phyloP scores from a whole-genome alignment of 2,888 invertebrate species.

The Physocephala rufipes region DNA sequence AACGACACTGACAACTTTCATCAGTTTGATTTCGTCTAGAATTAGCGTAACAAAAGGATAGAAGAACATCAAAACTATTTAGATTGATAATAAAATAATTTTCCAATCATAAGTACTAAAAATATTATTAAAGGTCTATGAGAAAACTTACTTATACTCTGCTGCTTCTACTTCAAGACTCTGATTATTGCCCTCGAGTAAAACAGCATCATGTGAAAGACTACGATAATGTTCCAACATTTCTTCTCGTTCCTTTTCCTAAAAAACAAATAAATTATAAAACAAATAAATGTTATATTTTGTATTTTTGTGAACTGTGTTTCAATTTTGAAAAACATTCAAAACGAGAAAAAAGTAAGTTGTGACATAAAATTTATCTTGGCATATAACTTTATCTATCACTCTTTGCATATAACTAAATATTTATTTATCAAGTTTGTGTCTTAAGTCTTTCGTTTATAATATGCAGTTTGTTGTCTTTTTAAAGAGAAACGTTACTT shows the following conservation, averaged over 20 bases:
- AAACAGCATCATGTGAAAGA: constrained; percentile 79
- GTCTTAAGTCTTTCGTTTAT: constrained; percentile 13
- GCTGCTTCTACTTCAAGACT: constrained; percentile 80
- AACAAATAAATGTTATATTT: background rate
- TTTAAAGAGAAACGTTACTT: background rate
- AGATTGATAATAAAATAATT: constrained; percentile 16
- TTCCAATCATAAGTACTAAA: constrained; percentile 2
- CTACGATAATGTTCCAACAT: constrained; percentile 83
- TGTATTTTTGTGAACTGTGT: background rate
- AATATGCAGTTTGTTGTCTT: no score
- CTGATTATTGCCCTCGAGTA: constrained; percentile 81
- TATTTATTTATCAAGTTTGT: background rate
- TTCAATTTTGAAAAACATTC: no score
- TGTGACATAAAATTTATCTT: no score
- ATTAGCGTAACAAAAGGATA: constrained; percentile 56
- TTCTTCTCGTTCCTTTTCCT: constrained; percentile 82
- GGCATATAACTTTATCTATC: no score
- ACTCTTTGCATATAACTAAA: background rate
- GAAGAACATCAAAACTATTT: constrained; percentile 64
- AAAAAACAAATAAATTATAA: constrained; percentile 24
- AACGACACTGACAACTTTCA: constrained; percentile 18
- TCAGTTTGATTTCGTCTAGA: background rate
- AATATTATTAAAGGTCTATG: constrained; percentile 5
- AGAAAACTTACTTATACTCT: constrained; percentile 69
- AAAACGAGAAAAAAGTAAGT: no score